A percentile compares a stretch with the other conserved stretches of the same genome.
Evolutionary conservation across 2,113 vertebrate species (phyloP).

Genomic region (Hydrolagus affinis): DNA sequence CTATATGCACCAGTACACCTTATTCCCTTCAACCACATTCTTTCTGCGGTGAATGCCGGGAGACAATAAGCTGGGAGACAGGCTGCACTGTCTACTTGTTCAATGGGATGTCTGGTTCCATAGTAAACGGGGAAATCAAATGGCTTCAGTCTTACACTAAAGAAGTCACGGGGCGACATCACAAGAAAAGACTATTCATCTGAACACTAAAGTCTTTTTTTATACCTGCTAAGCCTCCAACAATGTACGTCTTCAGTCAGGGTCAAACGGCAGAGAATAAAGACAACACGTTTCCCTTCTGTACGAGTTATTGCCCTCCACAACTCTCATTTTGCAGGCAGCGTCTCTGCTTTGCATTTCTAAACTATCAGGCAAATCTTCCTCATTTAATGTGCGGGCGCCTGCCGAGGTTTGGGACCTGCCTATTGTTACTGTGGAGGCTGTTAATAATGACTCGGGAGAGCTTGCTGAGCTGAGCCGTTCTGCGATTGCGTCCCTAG

Average conservation of each 20-base stretch:
- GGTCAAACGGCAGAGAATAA: background rate
- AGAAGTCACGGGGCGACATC: background rate
- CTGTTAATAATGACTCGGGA: conserved; percentile 2
- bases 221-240: background rate
- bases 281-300: background rate
- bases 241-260: background rate
- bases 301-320: background rate
- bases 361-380: background rate
- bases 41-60: too few species aligned
- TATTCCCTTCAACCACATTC: too few species aligned
- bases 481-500: background rate
- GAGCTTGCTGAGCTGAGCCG: background rate
- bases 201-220: background rate
- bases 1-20: too few species aligned
- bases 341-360: background rate
- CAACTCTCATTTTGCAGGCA: background rate
- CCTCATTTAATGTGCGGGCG: background rate
- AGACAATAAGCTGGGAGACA: too few species aligned
- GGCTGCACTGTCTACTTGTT: background rate
- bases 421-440: background rate
- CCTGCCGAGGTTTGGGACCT: background rate
- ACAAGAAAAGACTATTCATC: background rate
- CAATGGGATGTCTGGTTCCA: background rate
- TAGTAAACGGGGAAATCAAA: background rate
- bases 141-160: background rate